These are phyloP conservation scores for Acrocera orbiculus DNA, from an alignment of 2,888 invertebrate species.

Conservation along the genomic window DNA sequence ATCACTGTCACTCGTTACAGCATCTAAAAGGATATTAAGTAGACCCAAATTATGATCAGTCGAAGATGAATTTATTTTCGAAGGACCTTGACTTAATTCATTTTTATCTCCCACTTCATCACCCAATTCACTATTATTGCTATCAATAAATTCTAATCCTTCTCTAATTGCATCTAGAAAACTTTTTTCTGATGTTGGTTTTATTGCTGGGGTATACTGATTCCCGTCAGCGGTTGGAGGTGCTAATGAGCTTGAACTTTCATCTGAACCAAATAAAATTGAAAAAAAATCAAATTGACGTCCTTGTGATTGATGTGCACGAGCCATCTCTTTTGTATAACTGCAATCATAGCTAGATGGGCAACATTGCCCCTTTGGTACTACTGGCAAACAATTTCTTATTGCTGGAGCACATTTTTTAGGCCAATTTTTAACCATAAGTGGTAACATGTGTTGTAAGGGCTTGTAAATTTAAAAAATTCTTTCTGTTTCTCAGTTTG, in stretches of 20 bases:
- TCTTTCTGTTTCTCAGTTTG: too few species aligned
- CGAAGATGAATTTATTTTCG: too few species aligned
- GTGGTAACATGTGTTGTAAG: too few species aligned
- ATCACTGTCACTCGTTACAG: too few species aligned
- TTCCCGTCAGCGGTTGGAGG: too few species aligned
- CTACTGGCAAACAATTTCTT: slow-evolving; percentile 56
- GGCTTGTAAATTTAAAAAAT: too few species aligned
- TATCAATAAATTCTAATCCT: slow-evolving; percentile 27
- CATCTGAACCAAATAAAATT: slow-evolving; percentile 25
- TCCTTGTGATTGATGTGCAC: slow-evolving; percentile 22
- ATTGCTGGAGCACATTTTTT: slow-evolving; percentile 58
- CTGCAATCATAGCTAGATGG: slow-evolving; percentile 70
- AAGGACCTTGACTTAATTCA: too few species aligned
- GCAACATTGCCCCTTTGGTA: slow-evolving; percentile 63
- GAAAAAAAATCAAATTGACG: slow-evolving; percentile 28
- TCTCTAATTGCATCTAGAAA: slow-evolving; percentile 26
- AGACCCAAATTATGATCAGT: too few species aligned
- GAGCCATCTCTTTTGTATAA: slow-evolving; percentile 31
- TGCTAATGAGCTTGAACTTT: background rate
- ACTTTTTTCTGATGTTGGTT: slow-evolving; percentile 22
- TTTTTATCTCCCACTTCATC: slow-evolving; percentile 19
- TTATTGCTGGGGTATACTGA: too few species aligned
- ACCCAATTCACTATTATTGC: slow-evolving; percentile 14
- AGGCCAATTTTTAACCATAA: too few species aligned
- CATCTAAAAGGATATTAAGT: too few species aligned